Evolutionary conservation across 2,888 invertebrate genomes (phyloP), one percentile per base, ranked within the genome.

Genomic region (Crioceris asparagi): DNA sequence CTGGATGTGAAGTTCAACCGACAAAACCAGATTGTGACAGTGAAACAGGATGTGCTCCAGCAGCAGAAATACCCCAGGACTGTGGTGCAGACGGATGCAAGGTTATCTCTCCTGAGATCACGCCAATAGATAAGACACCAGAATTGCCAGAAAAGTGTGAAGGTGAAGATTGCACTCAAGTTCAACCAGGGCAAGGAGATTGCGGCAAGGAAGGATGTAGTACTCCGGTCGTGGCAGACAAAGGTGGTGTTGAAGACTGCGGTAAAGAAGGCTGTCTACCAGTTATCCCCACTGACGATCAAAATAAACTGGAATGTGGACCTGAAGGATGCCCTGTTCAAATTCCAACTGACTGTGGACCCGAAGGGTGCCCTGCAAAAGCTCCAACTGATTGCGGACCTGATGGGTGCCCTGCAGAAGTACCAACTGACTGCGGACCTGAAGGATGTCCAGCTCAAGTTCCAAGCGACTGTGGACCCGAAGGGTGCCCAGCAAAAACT

Each of bases 21-120:
- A 25, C 25, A 25, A 25, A 25, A 11, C n/a, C 25, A n/a, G 12
- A 29, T 10, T 14, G 29, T 10, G n/a, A 29, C 5, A 29, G 14
- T 3, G 12, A 32, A 17, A 3, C 16, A 5, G 32, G 32, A 18
- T 32, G 32, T 5, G 15, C 12, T n/a, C 11, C n/a, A 16, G 23
- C 12, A 33, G n/a, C 33, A 5, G 33, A 19, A 17, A n/a, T n/a
- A 3, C 17, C 29, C 17, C 27, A 17, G 14, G 32, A 40, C 10
- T 29, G 33, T 11, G 23, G 33, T 6, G 23, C 21, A 8, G 21
- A 33, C 19, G 33, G 17, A 11, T 21, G 33, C 23, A 7, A n/a
- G n/a, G n/a, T n/a, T n/a, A n/a, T n/a, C n/a, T n/a, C 29, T 21
- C 21, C 21, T 7, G 7, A n/a, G n/a, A n/a, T n/a, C n/a, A n/a